Evolutionary conservation across 2,113 vertebrate genomes (phyloP), one percentile per base, ranked within the genome.

Genomic region (Martes martes): DNA sequence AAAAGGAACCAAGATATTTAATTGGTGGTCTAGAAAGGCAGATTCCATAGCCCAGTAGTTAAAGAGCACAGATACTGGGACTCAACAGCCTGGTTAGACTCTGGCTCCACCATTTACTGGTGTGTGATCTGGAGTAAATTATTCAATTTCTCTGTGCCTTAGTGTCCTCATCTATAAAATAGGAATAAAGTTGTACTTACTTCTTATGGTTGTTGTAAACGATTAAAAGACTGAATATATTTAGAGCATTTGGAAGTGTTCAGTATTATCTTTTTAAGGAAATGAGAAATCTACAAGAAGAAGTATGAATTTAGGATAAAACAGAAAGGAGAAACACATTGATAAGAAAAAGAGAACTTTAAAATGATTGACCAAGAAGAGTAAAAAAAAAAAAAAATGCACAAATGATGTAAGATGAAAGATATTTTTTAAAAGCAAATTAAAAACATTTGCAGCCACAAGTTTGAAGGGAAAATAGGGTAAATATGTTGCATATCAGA

Each of bases 361-460:
- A 61, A 93, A 88, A 91, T 55, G 28, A 84, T 69, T 76, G 45
- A 18, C 31, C 8, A 88, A 91, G 31, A 78, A 87, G 47, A 82
- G 24, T 87, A 3, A 69, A 69, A 69, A 69, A 69, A 50, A 50
- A 14, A 73, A 82, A 78, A 19, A 80, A 13, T 74, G 5, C 24
- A 24, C 73, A 94, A 91, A 71, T 82, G 69, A 85, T 83, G 21
- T 82, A 79, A 92, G 61, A 94, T 71, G 59, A 97, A 82, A 74
- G 24, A 28, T 87, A 67, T 73, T 95, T 97, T 85, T 73, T 6
- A 24, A 63, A 50, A 92, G 61, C 26, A 95, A 96, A 89, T 91
- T 79, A 79, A 97, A 96, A 94, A 91, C 78, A 91, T 79, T 97
- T 95, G 83, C 63, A 81, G 69, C 73, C 93, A 96, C 78, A 97